Conservation (phyloP, 2,888 invertebrate genomes). For the Sturmia bella region DNA sequence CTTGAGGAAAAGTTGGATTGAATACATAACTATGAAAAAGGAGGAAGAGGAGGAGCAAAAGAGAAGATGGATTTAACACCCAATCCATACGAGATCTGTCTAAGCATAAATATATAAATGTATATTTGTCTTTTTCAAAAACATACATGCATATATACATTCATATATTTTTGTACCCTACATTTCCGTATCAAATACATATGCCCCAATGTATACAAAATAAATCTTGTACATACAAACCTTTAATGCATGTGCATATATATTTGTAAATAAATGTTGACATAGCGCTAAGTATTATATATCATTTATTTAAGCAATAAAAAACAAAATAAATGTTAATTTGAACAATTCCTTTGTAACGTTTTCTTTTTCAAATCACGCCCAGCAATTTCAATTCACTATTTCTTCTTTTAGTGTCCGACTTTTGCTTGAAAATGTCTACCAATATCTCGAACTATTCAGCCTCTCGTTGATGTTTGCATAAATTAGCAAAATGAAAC, state of each 20-base stretch:
- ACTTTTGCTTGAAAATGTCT: no score
- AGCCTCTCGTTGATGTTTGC: no score
- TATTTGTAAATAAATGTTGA: slow-evolving; percentile 64
- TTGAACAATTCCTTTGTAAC: slow-evolving; percentile 11
- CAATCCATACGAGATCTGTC: slow-evolving; percentile 63
- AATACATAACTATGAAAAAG: slow-evolving; percentile 45
- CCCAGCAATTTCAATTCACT: no score
- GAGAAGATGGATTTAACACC: slow-evolving; percentile 62
- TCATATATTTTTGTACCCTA: slow-evolving; percentile 30
- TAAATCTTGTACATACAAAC: slow-evolving; percentile 37
- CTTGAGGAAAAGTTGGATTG: slow-evolving; percentile 71
- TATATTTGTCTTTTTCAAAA: neutral
- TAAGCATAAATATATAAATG: slow-evolving; percentile 28
- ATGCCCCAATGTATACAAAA: slow-evolving; percentile 80
- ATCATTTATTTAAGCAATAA: slow-evolving; percentile 63
- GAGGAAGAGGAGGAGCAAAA: slow-evolving; percentile 68
- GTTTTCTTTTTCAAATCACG: no score
- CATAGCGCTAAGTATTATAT: slow-evolving; percentile 68
- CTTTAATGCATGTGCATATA: slow-evolving; percentile 21
- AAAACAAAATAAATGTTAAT: slow-evolving; percentile 49
- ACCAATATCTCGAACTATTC: no score
- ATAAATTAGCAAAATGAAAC: no score
- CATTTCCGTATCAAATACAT: slow-evolving; percentile 76
- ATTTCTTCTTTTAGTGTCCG: no score
- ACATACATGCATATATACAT: slow-evolving; percentile 8